Conservation (phyloP, 1,140 invertebrate genomes). For the Nixonia krombeini region DNA sequence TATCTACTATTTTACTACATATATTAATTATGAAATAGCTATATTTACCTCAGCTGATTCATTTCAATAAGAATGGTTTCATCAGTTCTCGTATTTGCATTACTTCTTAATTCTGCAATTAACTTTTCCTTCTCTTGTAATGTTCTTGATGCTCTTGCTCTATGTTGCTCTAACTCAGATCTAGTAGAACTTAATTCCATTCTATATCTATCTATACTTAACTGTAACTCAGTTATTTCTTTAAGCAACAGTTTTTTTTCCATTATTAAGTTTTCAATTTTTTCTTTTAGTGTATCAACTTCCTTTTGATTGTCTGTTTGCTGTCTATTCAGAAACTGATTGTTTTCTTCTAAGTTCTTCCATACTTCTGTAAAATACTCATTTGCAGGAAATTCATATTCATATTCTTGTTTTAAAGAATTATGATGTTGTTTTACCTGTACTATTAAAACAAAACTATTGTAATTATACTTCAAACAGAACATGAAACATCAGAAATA, state of each 20-base stretch:
- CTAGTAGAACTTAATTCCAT: slow-evolving; percentile 74
- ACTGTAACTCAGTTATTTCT: slow-evolving; percentile 66
- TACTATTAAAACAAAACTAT: no score
- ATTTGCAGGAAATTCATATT: slow-evolving; percentile 4
- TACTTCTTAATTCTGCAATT: slow-evolving; percentile 77
- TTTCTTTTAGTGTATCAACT: slow-evolving; percentile 58
- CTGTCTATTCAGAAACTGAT: slow-evolving; percentile 53
- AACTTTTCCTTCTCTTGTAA: slow-evolving; percentile 84
- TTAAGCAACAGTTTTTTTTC: slow-evolving; percentile 57
- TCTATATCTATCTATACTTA: slow-evolving; percentile 73
- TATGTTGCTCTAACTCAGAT: slow-evolving; percentile 80
- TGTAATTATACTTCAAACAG: no score
- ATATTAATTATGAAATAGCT: no score
- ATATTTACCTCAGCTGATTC: slow-evolving; percentile 68
- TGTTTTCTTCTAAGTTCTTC: no score
- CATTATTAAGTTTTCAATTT: slow-evolving; percentile 54
- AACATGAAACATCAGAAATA: no score
- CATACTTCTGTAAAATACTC: neutral
- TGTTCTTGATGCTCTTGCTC: slow-evolving; percentile 80
- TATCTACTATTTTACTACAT: no score
- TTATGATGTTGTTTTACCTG: no score
- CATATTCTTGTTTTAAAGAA: neutral
- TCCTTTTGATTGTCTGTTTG: slow-evolving; percentile 62
- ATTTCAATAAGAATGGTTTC: slow-evolving; percentile 67
- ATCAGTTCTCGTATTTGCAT: slow-evolving; percentile 55